A percentile compares a stretch with the other conserved stretches of the same genome.
These are phyloP conservation scores for Donacobius atricapilla DNA, from an alignment of 2,113 vertebrate species.

Conservation along the genomic window DNA sequence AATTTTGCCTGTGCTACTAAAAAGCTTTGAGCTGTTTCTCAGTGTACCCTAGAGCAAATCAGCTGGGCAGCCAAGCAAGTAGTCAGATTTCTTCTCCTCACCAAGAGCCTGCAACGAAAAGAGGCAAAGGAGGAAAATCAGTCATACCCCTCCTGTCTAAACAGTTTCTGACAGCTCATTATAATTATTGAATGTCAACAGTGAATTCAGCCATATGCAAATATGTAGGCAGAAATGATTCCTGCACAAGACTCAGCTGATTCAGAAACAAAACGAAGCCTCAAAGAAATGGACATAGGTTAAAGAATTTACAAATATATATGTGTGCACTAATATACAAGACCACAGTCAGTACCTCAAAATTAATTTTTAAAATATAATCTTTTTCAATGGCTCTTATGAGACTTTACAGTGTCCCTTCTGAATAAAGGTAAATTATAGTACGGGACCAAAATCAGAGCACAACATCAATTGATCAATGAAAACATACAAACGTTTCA, in stretches of 20 bases:
- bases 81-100: conserved; percentile 3
- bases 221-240: background rate
- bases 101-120: background rate
- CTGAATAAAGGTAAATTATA: background rate
- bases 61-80: background rate
- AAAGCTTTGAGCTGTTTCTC: background rate
- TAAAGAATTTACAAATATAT: background rate
- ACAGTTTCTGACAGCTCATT: conserved; percentile 21
- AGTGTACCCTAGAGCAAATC: background rate
- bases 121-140: conserved; percentile 5
- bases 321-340: background rate
- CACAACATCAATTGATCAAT: background rate
- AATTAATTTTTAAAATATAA: background rate
- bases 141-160: background rate
- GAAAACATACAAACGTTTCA: background rate
- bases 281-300: background rate
- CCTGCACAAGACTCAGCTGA: background rate
- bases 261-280: background rate
- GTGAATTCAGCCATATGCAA: conserved; percentile 18
- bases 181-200: background rate
- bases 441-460: background rate
- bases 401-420: background rate
- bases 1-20: background rate
- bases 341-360: background rate
- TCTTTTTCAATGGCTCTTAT: background rate